These are phyloP conservation scores for Drosophila acutilabella DNA, from an alignment of 2,888 invertebrate genomes.

Conservation along the genomic window DNA sequence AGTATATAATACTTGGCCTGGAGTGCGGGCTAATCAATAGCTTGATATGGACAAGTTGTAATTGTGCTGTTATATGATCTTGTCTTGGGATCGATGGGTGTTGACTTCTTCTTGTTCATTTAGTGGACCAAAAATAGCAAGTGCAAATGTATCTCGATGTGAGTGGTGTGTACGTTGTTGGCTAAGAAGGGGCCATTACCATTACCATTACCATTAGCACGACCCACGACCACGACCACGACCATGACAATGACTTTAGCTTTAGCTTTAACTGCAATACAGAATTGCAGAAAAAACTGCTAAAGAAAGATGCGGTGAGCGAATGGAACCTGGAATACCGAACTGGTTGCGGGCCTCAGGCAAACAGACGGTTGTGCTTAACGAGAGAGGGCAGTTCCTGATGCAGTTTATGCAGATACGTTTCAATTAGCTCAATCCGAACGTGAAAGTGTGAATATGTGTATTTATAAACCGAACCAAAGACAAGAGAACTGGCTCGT, in stretches of 20 bases:
- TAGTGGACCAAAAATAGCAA: conserved; percentile 58
- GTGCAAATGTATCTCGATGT: conserved; percentile 29
- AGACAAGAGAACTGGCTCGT: conserved; percentile 8
- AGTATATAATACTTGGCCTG: not conserved
- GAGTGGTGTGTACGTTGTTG: conserved; percentile 30
- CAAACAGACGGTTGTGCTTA: conserved; percentile 40
- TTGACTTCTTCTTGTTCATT: conserved; percentile 14
- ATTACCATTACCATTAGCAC: conserved; percentile 55
- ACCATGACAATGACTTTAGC: conserved; percentile 72
- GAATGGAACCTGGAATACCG: conserved; percentile 6
- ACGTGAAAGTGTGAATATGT: conserved; percentile 78
- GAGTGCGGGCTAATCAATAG: not conserved
- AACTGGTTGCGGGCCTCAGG: conserved; percentile 31
- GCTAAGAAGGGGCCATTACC: conserved; percentile 37
- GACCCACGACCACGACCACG: conserved; percentile 69
- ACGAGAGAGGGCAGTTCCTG: conserved; percentile 62
- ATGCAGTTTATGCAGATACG: conserved; percentile 76
- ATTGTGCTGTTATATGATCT: conserved; percentile 13
- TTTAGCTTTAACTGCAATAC: conserved; percentile 40
- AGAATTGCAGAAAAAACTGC: conserved; percentile 23
- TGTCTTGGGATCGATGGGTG: conserved; percentile 13
- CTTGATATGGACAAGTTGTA: conserved; percentile 10
- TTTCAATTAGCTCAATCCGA: conserved; percentile 79
- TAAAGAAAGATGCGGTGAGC: conserved; percentile 7
- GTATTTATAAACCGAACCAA: conserved; percentile 62